These are phyloP conservation scores for Drosophila repletoides DNA, from an alignment of 1,140 invertebrate species.

Conservation along the genomic window DNA sequence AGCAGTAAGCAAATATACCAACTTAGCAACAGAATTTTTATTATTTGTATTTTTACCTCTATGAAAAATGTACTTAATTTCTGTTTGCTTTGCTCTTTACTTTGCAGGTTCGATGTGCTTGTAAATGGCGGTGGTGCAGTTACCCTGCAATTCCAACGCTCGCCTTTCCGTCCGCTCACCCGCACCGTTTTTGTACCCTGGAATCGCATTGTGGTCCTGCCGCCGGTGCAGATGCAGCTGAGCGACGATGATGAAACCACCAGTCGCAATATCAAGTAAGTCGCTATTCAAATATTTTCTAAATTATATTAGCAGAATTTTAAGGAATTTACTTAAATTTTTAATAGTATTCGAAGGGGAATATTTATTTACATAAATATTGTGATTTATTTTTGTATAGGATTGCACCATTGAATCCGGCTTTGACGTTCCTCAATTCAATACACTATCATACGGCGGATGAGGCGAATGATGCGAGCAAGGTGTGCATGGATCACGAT, in stretches of 20 bases:
- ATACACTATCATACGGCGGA: slow-evolving; percentile 84
- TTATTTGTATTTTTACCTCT: slow-evolving; percentile 17
- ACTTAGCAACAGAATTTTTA: no score
- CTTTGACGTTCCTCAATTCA: slow-evolving; percentile 85
- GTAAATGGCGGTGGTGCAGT: slow-evolving; percentile 99
- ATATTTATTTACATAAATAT: neutral
- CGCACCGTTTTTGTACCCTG: slow-evolving; percentile 96
- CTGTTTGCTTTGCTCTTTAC: neutral
- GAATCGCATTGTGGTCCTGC: slow-evolving; percentile 96
- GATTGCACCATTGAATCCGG: slow-evolving; percentile 82
- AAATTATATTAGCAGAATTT: no score
- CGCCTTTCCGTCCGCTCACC: slow-evolving; percentile 93
- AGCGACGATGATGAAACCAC: slow-evolving; percentile 88
- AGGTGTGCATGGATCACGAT: slow-evolving; percentile 92
- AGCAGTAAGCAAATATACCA: no score
- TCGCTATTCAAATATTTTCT: no score
- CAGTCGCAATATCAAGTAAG: slow-evolving; percentile 83
- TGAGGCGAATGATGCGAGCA: slow-evolving; percentile 82
- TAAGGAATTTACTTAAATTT: no score
- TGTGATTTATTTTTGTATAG: slow-evolving; percentile 17
- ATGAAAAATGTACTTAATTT: neutral
- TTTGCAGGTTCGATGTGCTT: slow-evolving; percentile 96
- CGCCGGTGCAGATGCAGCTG: slow-evolving; percentile 93
- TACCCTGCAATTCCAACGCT: slow-evolving; percentile 96
- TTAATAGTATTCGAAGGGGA: no score